Evolutionary conservation across 53 echinoderm and acorn worm genomes (phyloP), one percentile per base, ranked within the genome.

Genomic region (Henricia sp.): DNA sequence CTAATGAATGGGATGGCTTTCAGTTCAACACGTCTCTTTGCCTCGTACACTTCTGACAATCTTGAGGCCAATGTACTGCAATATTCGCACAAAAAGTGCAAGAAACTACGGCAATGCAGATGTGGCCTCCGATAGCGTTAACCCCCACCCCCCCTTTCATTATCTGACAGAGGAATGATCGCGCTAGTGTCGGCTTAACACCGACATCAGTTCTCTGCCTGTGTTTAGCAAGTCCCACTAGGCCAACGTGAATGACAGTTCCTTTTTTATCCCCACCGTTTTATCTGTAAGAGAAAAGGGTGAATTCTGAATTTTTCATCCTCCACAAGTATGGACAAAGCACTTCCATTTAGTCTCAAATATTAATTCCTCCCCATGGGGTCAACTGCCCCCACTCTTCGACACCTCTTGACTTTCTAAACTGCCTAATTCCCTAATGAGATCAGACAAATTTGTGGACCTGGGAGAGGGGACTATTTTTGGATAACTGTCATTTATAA

Each of bases 81-180:
- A 19, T 39, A 20, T 57, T 48, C 24, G 41, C 37, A 29, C 67
- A 57, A 80, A 80, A 80, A 80, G 80, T 80, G 63, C 80, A 80
- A 80, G 63, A 80, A 80, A 50, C 80, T 64, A 80, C 64, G 65
- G 64, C 27, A 80, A 80, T 64, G 42, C 8, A 80, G 80, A 80
- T 80, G 64, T 48, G 32, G 62, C 26, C 26, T 73, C 54, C 21
- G 80, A 80, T 80, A 80, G 34, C 50, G 12, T 44, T 77, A 77
- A 80, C 62, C 64, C 50, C 64, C n/a, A 80, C 64, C 50, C 48
- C 63, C 46, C 44, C 46, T 24, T 48, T 80, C 80, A 80, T 62
- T 63, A 80, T 46, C 50, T 62, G 43, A 28, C 21, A 6, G 63
- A 44, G 63, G 32, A 17, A 23, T 5, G 32, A 14, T 13, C 53